Percentiles rank a stretch among this genome's conserved stretches.
These are phyloP conservation scores for Platorchestia sp. DNA, from an alignment of 1,140 invertebrate species.

Conservation along the genomic window DNA sequence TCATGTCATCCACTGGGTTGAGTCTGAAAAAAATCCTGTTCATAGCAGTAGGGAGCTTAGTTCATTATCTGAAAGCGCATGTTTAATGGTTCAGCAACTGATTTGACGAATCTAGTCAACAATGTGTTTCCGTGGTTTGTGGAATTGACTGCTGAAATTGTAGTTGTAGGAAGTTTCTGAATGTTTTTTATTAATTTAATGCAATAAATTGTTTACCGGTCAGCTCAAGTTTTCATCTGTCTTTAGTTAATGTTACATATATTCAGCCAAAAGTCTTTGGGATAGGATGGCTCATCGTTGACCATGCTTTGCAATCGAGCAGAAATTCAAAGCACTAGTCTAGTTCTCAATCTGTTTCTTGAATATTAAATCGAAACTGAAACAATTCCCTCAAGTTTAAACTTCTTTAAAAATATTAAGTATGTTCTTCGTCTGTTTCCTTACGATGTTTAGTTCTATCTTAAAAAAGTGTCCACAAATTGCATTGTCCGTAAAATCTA, in stretches of 20 bases:
- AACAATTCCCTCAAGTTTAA: background rate
- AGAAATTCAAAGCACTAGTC: background rate
- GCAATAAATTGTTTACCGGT: too few relatives aligned
- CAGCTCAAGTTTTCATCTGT: too few relatives aligned
- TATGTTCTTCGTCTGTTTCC: background rate
- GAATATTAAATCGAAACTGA: background rate
- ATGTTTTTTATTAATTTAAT: too few relatives aligned
- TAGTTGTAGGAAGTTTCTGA: background rate
- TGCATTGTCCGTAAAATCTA: too few relatives aligned
- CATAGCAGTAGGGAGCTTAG: background rate
- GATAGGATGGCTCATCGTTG: background rate
- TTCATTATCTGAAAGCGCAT: background rate
- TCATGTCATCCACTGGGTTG: background rate
- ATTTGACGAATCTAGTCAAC: background rate
- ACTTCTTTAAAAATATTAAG: background rate
- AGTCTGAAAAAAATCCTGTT: background rate
- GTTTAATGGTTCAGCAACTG: background rate
- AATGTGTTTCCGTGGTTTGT: background rate
- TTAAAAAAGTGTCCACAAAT: too few relatives aligned
- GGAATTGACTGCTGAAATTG: background rate
- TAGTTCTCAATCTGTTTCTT: background rate
- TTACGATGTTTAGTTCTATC: too few relatives aligned
- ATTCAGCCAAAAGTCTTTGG: background rate
- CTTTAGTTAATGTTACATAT: background rate
- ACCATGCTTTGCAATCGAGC: background rate